Percentiles rank a stretch among this genome's conserved stretches.
Evolutionary conservation across 2,113 vertebrate species (phyloP).

Genomic region (Cheirogaleus medius): DNA sequence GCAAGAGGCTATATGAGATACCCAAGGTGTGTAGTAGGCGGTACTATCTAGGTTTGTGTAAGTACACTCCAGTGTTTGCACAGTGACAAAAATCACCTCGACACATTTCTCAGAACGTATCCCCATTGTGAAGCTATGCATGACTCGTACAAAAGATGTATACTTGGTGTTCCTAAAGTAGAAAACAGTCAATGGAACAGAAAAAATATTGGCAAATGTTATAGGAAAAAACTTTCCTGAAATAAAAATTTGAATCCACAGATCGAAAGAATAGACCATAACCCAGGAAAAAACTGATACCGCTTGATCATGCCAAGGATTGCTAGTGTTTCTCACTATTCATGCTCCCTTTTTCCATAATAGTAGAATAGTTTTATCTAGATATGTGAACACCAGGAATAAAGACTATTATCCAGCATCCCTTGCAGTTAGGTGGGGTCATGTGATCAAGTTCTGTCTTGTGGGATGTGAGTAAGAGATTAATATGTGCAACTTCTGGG

Average conservation of each 20-base stretch:
- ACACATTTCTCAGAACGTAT: too few relatives aligned
- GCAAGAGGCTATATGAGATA: too few relatives aligned
- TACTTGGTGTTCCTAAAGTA: not conserved
- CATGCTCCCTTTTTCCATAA: not conserved
- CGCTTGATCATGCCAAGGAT: not conserved
- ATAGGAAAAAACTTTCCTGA: not conserved
- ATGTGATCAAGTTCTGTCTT: not conserved
- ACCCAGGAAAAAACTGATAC: not conserved
- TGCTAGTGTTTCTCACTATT: not conserved
- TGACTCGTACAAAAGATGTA: not conserved
- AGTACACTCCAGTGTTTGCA: too few relatives aligned
- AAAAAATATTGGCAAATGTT: not conserved
- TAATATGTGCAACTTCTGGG: not conserved
- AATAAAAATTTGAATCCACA: not conserved
- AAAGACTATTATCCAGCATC: not conserved
- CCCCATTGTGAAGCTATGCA: too few relatives aligned
- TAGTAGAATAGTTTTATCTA: not conserved
- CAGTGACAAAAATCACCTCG: too few relatives aligned
- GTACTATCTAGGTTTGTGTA: too few relatives aligned
- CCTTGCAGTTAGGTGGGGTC: not conserved
- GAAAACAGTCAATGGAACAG: not conserved
- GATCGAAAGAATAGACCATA: not conserved
- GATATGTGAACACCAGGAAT: not conserved
- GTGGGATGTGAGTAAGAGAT: not conserved
- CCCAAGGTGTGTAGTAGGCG: too few relatives aligned